These are phyloP conservation scores for Adelosebastes latens DNA, from an alignment of 2,797 vertebrate species.

Conservation along the genomic window DNA sequence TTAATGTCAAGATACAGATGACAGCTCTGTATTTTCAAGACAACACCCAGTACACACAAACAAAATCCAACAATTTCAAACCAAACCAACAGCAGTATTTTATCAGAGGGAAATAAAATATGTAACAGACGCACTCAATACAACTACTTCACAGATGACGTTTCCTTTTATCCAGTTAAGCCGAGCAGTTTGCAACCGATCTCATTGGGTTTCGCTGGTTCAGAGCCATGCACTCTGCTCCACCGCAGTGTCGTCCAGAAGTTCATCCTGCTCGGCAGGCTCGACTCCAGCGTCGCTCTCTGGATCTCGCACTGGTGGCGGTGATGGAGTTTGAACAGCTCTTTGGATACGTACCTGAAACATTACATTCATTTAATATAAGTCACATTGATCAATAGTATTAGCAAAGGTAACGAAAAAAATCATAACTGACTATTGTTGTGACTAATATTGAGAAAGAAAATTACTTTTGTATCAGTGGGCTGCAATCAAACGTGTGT, in stretches of 20 bases:
- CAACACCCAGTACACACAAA: neutral
- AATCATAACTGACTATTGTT: neutral
- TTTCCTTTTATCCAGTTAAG: neutral
- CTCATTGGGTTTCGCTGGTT: constrained; percentile 17
- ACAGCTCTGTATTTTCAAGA: neutral
- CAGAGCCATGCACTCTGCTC: constrained; percentile 67
- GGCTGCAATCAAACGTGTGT: too few relatives aligned
- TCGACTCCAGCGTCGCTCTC: constrained; percentile 6
- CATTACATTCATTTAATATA: neutral
- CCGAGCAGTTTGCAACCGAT: constrained; percentile 3
- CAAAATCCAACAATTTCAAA: neutral
- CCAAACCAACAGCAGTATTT: constrained; percentile 2
- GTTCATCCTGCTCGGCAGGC: constrained; percentile 72
- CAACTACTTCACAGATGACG: neutral
- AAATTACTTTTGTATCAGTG: neutral
- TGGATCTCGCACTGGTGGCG: neutral
- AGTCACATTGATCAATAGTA: neutral
- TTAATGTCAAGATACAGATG: neutral
- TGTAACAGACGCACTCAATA: constrained; percentile 9
- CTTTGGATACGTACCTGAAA: constrained; percentile 73
- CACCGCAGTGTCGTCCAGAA: constrained; percentile 52
- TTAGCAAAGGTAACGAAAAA: neutral
- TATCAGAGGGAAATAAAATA: constrained; percentile 9
- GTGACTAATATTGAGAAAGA: neutral
- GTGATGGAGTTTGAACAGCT: neutral